phyloP scores from a whole-genome alignment of 1,140 invertebrate genomes.

The Mycetomoellerius zeteki region DNA sequence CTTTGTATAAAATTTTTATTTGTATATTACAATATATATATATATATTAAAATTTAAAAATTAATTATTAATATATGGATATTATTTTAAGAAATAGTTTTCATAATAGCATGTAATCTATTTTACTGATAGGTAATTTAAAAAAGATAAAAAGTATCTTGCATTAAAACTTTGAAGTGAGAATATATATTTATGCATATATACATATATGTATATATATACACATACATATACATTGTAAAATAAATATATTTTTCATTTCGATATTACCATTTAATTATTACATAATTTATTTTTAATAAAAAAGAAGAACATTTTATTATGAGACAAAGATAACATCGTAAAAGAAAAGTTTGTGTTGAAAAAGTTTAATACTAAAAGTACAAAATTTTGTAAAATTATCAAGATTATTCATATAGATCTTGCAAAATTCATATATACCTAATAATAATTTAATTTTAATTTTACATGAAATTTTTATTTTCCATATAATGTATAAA shows the following conservation, averaged over 20 bases:
- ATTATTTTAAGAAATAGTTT: constrained; percentile 30
- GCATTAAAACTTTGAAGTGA: constrained; percentile 11
- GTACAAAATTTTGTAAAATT: constrained; percentile 44
- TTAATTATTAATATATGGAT: not conserved
- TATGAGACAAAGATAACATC: constrained; percentile 8
- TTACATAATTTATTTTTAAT: not conserved
- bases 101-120: constrained; percentile 13
- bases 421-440: not conserved
- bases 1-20: constrained; percentile 53
- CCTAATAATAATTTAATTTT: not conserved
- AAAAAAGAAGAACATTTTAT: not conserved
- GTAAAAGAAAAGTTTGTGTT: constrained; percentile 9
- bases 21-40: constrained; percentile 39
- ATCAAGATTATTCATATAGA: constrained; percentile 22
- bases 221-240: constrained; percentile 4
- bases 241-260: constrained; percentile 50
- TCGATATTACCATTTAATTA: not conserved
- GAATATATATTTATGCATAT: constrained; percentile 6
- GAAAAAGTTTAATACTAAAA: constrained; percentile 43
- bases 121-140: constrained; percentile 16
- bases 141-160: constrained; percentile 19
- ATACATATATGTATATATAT: not conserved
- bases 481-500: constrained; percentile 56
- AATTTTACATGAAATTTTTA: constrained; percentile 53
- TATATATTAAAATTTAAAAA: constrained; percentile 35